Evolutionary conservation across 2,113 vertebrate genomes (phyloP).

Genomic region (Heliornis fulica): DNA sequence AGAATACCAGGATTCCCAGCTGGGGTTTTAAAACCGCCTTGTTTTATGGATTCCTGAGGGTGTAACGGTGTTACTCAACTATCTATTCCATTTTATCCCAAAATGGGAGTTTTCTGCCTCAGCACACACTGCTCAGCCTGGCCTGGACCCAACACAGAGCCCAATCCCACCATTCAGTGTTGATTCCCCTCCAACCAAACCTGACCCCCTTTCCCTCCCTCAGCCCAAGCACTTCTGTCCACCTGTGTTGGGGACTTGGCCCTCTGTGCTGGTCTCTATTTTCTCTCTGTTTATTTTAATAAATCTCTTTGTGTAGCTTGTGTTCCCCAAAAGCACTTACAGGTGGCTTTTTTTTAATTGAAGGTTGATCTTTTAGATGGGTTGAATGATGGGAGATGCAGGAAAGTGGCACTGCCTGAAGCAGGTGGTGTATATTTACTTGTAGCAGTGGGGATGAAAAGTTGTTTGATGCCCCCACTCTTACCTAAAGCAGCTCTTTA

Average conservation of each 20-base stretch:
- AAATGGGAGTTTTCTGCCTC: neutral
- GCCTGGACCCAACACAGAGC: neutral
- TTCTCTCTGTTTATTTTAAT: neutral
- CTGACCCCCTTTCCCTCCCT: neutral
- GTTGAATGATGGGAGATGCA: neutral
- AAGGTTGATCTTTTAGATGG: neutral
- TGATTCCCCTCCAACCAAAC: neutral
- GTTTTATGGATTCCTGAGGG: neutral
- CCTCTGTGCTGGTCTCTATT: accelerated
- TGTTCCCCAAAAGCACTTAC: neutral
- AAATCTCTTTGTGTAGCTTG: neutral
- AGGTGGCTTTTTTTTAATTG: neutral
- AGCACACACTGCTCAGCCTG: neutral
- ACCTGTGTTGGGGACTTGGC: neutral
- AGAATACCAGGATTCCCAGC: neutral
- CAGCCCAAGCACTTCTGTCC: neutral
- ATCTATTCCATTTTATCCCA: neutral
- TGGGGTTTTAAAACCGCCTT: neutral
- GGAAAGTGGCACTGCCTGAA: neutral
- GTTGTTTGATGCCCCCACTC: neutral
- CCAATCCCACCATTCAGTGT: neutral
- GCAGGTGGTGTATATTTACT: neutral
- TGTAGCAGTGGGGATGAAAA: neutral
- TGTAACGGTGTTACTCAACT: neutral
- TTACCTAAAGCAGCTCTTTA: neutral